These are phyloP conservation scores for Eira barbara DNA, from an alignment of 2,113 vertebrate species.

Conservation along the genomic window DNA sequence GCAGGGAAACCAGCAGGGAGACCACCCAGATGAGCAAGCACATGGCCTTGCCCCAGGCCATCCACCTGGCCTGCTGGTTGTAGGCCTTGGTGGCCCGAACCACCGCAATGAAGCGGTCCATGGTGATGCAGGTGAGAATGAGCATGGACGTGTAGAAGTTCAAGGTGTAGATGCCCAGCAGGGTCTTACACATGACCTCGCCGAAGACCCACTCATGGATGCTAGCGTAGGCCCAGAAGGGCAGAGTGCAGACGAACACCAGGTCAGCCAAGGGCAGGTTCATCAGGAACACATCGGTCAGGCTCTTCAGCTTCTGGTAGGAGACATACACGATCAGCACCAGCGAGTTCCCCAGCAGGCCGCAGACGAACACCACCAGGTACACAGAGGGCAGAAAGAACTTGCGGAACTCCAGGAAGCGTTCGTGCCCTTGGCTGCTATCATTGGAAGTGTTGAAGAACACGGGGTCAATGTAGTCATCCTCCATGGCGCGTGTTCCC, in stretches of 20 bases:
- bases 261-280: slow-evolving; percentile 81
- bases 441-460: neutral
- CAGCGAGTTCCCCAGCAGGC: slow-evolving; percentile 76
- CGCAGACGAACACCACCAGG: slow-evolving; percentile 63
- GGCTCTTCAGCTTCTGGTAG: slow-evolving; percentile 72
- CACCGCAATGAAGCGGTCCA: slow-evolving; percentile 76
- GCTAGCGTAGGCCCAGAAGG: slow-evolving; percentile 76
- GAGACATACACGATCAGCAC: slow-evolving; percentile 74
- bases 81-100: slow-evolving; percentile 74
- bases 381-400: slow-evolving; percentile 75
- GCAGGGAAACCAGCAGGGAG: slow-evolving; percentile 69
- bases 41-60: slow-evolving; percentile 40
- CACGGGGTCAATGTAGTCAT: fast-evolving
- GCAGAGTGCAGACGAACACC: slow-evolving; percentile 78
- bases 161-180: slow-evolving; percentile 68
- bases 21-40: slow-evolving; percentile 68
- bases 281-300: slow-evolving; percentile 77
- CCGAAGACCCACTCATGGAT: slow-evolving; percentile 72
- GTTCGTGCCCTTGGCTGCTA: neutral
- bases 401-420: slow-evolving; percentile 47
- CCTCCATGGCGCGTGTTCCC: neutral
- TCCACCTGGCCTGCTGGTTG: slow-evolving; percentile 45
- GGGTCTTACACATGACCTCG: neutral
- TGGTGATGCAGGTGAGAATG: slow-evolving; percentile 77
- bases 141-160: slow-evolving; percentile 81